Conservation (phyloP, 2,888 invertebrate species). For the Cheilosia vernalis region DNA sequence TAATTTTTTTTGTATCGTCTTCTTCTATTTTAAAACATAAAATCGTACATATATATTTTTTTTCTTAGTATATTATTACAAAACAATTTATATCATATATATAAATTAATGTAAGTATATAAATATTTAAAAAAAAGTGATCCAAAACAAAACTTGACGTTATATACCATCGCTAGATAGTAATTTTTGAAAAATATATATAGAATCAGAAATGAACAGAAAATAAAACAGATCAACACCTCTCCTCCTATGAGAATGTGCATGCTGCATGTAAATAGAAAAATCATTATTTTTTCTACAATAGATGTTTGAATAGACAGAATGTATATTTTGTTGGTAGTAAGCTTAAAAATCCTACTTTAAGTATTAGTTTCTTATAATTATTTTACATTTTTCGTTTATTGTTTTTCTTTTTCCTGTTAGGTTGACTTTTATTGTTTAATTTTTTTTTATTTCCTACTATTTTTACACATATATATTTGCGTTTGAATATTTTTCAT, state of each 20-base stretch:
- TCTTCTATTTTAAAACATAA: slow-evolving; percentile 59
- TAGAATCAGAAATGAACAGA: slow-evolving; percentile 63
- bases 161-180: slow-evolving; percentile 47
- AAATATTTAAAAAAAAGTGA: slow-evolving; percentile 49
- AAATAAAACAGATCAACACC: slow-evolving; percentile 83
- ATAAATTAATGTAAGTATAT: slow-evolving; percentile 79
- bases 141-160: slow-evolving; percentile 67
- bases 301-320: slow-evolving; percentile 54
- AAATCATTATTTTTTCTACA: slow-evolving; percentile 53
- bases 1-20: slow-evolving; percentile 20
- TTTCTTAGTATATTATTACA: slow-evolving; percentile 45
- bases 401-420: slow-evolving; percentile 64
- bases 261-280: slow-evolving; percentile 76
- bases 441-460: slow-evolving; percentile 1
- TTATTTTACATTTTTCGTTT: slow-evolving; percentile 8
- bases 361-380: slow-evolving; percentile 27
- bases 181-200: slow-evolving; percentile 41
- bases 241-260: slow-evolving; percentile 81
- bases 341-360: slow-evolving; percentile 60
- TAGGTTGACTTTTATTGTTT: slow-evolving; percentile 39
- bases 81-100: slow-evolving; percentile 63
- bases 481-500: slow-evolving; percentile 16
- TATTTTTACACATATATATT: slow-evolving; percentile 15
- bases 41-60: slow-evolving; percentile 57
- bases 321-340: slow-evolving; percentile 58